Conservation (phyloP, 1,140 invertebrate species). For the Hormaphis cornu region DNA sequence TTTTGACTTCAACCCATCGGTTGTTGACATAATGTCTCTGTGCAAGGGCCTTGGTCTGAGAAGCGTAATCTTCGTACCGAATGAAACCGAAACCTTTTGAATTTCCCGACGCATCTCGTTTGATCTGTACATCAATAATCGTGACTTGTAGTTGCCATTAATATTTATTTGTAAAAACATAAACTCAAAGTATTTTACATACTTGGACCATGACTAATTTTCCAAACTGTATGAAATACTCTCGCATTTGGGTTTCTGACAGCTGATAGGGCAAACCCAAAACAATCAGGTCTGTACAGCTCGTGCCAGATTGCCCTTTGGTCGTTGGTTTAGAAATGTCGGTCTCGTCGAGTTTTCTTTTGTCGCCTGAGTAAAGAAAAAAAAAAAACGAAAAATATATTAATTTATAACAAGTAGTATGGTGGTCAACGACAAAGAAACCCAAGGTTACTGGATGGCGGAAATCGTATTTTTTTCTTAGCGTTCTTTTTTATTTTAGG, state of each 20-base stretch:
- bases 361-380: conserved; percentile 62
- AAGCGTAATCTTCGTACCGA: conserved; percentile 61
- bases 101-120: conserved; percentile 61
- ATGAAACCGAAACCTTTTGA: conserved; percentile 81
- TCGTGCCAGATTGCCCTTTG: conserved; percentile 78
- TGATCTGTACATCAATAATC: conserved; percentile 46
- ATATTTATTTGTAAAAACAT: background rate
- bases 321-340: conserved; percentile 82
- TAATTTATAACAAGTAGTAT: background rate
- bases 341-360: conserved; percentile 91
- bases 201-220: conserved; percentile 95
- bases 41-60: conserved; percentile 53
- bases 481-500: too few relatives aligned
- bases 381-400: background rate
- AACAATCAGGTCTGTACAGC: conserved; percentile 93
- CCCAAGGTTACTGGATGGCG: too few relatives aligned
- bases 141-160: background rate
- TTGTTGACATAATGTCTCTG: conserved; percentile 68
- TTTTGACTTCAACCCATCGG: conserved; percentile 70
- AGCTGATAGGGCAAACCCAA: conserved; percentile 95
- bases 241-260: conserved; percentile 84
- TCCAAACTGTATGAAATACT: conserved; percentile 93
- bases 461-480: too few relatives aligned
- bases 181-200: conserved; percentile 31
- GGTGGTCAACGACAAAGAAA: too few relatives aligned